Base-by-base conservation (phyloP, 2,797 vertebrate species). In the Pipistrellus pipistrellus region DNA sequence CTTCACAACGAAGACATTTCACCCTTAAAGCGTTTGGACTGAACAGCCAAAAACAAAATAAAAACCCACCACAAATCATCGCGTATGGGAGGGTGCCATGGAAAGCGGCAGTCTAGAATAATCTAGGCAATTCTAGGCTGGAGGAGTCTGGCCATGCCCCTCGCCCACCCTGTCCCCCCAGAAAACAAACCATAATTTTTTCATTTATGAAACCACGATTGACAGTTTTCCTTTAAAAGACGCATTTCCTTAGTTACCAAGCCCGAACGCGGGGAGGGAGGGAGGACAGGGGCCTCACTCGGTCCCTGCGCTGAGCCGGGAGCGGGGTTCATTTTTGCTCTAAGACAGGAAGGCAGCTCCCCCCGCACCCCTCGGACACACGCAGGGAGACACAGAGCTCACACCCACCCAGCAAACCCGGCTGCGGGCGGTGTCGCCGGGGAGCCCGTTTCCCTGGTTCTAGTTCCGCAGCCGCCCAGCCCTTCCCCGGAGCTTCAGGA, bases 181-280 rank as follows among this genome's bases (percentile, higher is more conserved):
- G 93, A 85, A 94, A 78, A 48, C 30, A 38, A 88, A 88, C 23
- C n/a, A 53, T 66, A 12, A 0, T 71, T 85, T 94, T 88, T 38
- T 23, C 86, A 90, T 64, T 53, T 59, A 90, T n/a, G n/a, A 88
- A 94, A 83, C 48, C 48, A 68, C 20, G 59, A 11, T 80, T 25
- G 51, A 46, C 25, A 27, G 3, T 66, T 86, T 90, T 68, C 78
- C 62, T 95, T 94, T 57, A 32, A 77, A 86, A 77, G 25, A n/a
- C 44, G 0, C 17, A 3, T 64, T 8, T 17, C 62, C 62, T 88
- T 57, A 30, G 51, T 59, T 84, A 48, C 51, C 20, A 38, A 87
- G 59, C 89, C 64, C 80, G 78, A 80, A 80, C 77, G 76, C 6
- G 38, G 38, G 38, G 38, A 41, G 32, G 71, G 23, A 71, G 48